phyloP scores from a whole-genome alignment of 2,888 invertebrate species.

The Incurvaria masculella region DNA sequence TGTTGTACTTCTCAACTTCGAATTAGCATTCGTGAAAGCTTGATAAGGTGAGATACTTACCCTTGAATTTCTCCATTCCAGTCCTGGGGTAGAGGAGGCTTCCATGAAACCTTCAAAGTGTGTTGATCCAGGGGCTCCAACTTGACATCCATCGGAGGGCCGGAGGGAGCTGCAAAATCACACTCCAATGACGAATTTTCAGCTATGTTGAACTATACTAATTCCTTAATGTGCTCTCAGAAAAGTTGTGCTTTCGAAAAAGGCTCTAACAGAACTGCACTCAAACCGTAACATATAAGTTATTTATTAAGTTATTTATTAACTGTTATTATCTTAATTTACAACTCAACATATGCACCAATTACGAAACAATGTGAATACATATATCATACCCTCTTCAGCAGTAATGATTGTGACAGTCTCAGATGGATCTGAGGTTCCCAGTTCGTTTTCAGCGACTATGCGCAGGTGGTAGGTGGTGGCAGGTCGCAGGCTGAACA shows the following conservation, averaged over 20 bases:
- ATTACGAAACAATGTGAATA: constrained; percentile 3
- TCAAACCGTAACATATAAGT: constrained; percentile 2
- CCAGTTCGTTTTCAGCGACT: constrained; percentile 91
- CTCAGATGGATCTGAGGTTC: constrained; percentile 89
- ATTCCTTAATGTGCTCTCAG: no score
- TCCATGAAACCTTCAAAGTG: constrained; percentile 84
- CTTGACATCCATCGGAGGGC: constrained; percentile 78
- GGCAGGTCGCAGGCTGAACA: constrained; percentile 84
- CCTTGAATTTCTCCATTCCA: constrained; percentile 88
- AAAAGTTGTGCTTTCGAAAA: no score
- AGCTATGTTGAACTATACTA: no score
- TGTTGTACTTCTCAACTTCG: neutral
- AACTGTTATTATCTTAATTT: neutral
- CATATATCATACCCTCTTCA: constrained; percentile 67
- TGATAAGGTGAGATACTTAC: constrained; percentile 27
- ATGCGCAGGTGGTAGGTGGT: constrained; percentile 92
- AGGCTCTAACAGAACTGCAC: neutral
- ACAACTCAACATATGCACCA: no score
- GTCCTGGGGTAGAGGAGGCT: constrained; percentile 82
- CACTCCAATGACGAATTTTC: neutral
- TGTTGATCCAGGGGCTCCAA: constrained; percentile 88
- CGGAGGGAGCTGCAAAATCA: constrained; percentile 60
- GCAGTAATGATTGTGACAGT: constrained; percentile 93
- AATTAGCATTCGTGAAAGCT: no score
- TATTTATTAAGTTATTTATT: neutral